A percentile compares a stretch with the other conserved stretches of the same genome.
phyloP scores from a whole-genome alignment of 2,797 vertebrate species.

The Propithecus deckenii region DNA sequence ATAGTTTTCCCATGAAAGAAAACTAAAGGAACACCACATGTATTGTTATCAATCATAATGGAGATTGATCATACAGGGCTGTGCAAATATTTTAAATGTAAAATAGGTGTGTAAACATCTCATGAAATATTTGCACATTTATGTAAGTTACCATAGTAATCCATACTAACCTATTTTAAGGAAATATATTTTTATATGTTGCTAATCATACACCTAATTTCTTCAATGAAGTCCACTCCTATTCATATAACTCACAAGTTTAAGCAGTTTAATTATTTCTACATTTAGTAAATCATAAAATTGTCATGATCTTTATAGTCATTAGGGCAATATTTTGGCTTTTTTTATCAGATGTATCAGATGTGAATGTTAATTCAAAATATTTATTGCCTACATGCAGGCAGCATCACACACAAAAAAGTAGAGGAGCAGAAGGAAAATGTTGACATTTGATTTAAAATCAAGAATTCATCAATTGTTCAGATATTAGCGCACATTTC shows the following conservation, averaged over 20 bases:
- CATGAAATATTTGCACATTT: neutral
- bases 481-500: neutral
- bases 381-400: neutral
- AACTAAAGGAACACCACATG: neutral
- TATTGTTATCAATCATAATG: neutral
- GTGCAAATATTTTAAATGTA: neutral
- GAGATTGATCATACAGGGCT: neutral
- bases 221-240: neutral
- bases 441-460: neutral
- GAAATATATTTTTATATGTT: neutral
- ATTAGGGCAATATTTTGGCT: neutral
- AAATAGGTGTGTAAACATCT: neutral
- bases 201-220: neutral
- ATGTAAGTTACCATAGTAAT: neutral
- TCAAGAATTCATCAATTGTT: neutral
- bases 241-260: neutral
- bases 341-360: neutral
- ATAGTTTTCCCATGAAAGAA: neutral
- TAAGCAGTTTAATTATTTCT: neutral
- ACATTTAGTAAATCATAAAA: slow-evolving; percentile 15
- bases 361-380: neutral
- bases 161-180: neutral
- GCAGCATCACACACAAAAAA: neutral
- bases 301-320: neutral
- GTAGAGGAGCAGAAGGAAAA: neutral